Evolutionary conservation across 2,113 vertebrate species (phyloP), one percentile per base, ranked within the genome.

Genomic region (Syngnathus floridae): DNA sequence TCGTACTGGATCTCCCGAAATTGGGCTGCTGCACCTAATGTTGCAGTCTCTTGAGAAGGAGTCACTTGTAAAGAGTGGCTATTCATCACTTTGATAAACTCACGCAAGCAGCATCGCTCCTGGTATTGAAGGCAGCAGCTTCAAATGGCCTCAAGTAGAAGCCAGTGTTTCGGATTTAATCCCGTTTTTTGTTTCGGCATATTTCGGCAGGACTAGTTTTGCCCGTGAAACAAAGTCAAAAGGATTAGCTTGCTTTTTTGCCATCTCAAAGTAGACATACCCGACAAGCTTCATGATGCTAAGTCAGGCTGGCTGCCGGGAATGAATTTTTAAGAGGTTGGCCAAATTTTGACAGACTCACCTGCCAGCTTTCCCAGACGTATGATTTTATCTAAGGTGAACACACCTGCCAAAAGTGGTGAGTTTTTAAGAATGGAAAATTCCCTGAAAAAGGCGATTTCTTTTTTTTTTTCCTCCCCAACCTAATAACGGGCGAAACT

Each of bases 81-180:
- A 55, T 55, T 55, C 21, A 55, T 55, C 51, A 54, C 51, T 26
- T 54, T 54, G 51, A 54, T 54, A 22, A 54, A 54, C 51, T 54
- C 51, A 13, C 12, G 21, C 51, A 54, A 54, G 51, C 51, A 26
- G 21, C 12, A 8, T 26, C 16, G 12, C 54, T 55, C 22, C 26
- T 35, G 54, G 22, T 35, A 1, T 55, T 55, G 54, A 55, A 55
- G 26, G 22, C 54, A 35, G 35, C 22, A 31, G 54, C 5, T n/a
- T 55, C 22, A 13, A 55, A 55, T 55, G 35, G 35, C 22, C 26
- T 31, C 54, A 35, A 55, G 35, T 55, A 55, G 54, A 31, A 14
- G 26, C 12, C 54, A 55, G 26, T 3, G 26, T 55, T 55, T 35
- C 54, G 14, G 54, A 55, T 55, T 55, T 26, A 31, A 55, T 55